Conservation (phyloP, 2,888 invertebrate species). For the Amitus sp. region DNA sequence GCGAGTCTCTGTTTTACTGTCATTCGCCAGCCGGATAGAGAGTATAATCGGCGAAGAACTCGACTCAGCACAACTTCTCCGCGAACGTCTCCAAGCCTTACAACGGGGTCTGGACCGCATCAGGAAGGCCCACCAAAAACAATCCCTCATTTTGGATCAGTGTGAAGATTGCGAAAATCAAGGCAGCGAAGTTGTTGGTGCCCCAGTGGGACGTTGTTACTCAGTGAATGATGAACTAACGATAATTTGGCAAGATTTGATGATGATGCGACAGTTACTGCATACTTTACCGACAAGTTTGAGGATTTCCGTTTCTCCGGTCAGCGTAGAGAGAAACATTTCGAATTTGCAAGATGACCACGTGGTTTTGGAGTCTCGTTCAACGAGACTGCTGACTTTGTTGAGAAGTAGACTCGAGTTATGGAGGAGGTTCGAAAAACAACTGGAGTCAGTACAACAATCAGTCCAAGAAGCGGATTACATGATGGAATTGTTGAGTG, state of each 20-base stretch:
- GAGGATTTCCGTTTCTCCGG: constrained; percentile 80
- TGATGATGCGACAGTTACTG: constrained; percentile 78
- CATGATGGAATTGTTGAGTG: constrained; percentile 85
- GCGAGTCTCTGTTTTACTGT: constrained; percentile 77
- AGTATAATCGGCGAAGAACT: constrained; percentile 80
- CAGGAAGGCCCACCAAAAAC: constrained; percentile 74
- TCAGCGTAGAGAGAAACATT: constrained; percentile 80
- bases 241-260: constrained; percentile 81
- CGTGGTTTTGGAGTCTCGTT: constrained; percentile 76
- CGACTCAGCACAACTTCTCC: constrained; percentile 78
- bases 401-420: constrained; percentile 74
- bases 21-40: constrained; percentile 77
- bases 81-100: constrained; percentile 78
- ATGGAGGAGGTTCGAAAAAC: constrained; percentile 82
- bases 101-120: constrained; percentile 77
- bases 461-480: constrained; percentile 88
- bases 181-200: constrained; percentile 81
- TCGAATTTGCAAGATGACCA: constrained; percentile 80
- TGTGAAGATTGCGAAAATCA: constrained; percentile 79
- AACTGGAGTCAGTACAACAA: constrained; percentile 82
- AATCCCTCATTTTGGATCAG: constrained; percentile 69
- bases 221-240: constrained; percentile 76
- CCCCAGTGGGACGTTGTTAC: constrained; percentile 79
- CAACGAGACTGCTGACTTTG: constrained; percentile 74
- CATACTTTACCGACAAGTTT: constrained; percentile 82